Evolutionary conservation across 2,113 vertebrate genomes (phyloP).

Genomic region (Prunella himalayana): DNA sequence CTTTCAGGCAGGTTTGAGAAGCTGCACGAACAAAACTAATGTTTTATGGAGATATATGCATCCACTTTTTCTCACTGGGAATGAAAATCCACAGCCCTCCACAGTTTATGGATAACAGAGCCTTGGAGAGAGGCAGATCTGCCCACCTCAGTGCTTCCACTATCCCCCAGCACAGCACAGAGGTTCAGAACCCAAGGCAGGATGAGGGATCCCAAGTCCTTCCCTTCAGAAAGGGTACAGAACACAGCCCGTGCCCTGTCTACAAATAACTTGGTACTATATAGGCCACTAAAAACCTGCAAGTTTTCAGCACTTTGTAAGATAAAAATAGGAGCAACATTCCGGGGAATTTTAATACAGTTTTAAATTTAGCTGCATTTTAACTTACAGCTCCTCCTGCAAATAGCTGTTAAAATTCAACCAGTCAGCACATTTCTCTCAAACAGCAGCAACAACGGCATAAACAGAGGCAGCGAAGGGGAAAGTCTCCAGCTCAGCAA

Average conservation of each 20-base stretch:
- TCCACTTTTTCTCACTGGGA: not conserved
- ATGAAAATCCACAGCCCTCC: not conserved
- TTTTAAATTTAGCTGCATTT: constrained; percentile 63
- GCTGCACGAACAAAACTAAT: not conserved
- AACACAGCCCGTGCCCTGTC: not conserved
- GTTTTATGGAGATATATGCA: not conserved
- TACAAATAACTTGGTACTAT: constrained; percentile 1
- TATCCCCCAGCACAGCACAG: not conserved
- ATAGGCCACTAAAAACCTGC: constrained; percentile 21
- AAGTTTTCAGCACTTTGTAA: not conserved
- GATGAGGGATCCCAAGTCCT: not conserved
- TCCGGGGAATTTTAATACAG: constrained; percentile 31
- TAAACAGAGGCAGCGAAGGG: constrained; percentile 55
- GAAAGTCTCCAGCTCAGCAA: constrained; percentile 72
- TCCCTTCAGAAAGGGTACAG: not conserved
- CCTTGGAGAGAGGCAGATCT: not conserved
- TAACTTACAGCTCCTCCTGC: constrained; percentile 34
- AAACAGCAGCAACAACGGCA: constrained; percentile 51
- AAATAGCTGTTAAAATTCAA: constrained; percentile 64
- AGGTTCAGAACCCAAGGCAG: not conserved
- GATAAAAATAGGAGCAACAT: constrained; percentile 17
- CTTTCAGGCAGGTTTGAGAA: not conserved
- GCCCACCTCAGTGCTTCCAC: not conserved
- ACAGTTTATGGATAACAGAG: not conserved
- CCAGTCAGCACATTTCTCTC: constrained; percentile 70